Evolutionary conservation across 2,888 invertebrate genomes (phyloP).

Genomic region (Andrena dorsata): DNA sequence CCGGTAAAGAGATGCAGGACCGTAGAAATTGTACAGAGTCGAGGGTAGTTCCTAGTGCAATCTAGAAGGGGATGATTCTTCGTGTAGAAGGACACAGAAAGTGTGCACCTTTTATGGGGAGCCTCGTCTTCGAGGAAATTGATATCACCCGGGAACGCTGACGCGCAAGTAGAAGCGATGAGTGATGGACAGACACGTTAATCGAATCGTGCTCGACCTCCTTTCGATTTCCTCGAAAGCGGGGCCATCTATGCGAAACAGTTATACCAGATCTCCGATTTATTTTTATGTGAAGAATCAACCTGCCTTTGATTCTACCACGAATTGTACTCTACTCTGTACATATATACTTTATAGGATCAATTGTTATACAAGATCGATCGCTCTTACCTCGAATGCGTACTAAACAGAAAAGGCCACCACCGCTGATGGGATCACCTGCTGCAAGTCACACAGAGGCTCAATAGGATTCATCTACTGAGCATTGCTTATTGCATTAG

Average conservation of each 20-base stretch:
- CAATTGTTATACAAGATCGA: conserved; percentile 1
- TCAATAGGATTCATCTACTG: conserved; percentile 48
- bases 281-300: background rate
- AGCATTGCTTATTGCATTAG: conserved; percentile 69
- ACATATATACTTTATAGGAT: background rate
- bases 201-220: background rate
- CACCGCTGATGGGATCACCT: background rate
- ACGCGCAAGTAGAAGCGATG: background rate
- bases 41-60: background rate
- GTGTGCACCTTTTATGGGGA: background rate
- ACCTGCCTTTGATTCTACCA: background rate
- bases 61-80: background rate
- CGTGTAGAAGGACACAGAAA: background rate
- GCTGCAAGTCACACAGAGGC: conserved; percentile 35
- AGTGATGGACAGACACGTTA: conserved; percentile 5
- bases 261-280: background rate
- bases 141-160: background rate
- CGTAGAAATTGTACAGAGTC: background rate
- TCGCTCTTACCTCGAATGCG: background rate
- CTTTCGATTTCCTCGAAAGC: background rate
- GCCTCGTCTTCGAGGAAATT: too few species aligned
- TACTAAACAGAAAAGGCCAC: conserved; percentile 3
- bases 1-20: background rate
- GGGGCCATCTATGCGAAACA: background rate
- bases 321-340: background rate